Conservation (phyloP, 2,113 vertebrate species). For the Protobothrops flavoviridis region DNA sequence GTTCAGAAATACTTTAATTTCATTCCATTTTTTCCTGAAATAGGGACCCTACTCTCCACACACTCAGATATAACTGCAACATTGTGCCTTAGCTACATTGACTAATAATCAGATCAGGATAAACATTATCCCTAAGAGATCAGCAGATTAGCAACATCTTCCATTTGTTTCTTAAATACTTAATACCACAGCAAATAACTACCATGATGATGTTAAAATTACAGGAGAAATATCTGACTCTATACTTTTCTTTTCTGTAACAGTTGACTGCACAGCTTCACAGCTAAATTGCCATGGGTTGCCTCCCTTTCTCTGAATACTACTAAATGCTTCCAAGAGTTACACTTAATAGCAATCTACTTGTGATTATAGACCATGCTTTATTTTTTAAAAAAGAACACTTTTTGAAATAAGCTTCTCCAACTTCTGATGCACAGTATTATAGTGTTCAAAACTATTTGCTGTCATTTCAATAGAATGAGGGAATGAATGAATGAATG, state of each 20-base stretch:
- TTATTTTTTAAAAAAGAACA: constrained; percentile 1
- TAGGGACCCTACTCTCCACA: neutral
- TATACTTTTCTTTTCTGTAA: neutral
- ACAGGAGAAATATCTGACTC: neutral
- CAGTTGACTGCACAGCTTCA: neutral
- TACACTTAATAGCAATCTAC: constrained; percentile 14
- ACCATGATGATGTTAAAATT: neutral
- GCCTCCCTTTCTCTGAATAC: neutral
- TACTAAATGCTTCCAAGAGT: constrained; percentile 8
- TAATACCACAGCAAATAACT: neutral
- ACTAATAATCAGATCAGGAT: neutral
- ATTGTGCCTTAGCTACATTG: neutral
- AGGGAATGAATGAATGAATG: neutral
- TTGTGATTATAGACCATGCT: constrained; percentile 19
- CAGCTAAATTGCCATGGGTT: neutral
- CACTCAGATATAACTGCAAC: neutral
- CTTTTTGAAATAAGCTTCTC: neutral
- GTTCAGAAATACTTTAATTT: neutral
- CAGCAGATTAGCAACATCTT: neutral
- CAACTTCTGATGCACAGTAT: neutral
- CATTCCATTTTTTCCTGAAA: neutral
- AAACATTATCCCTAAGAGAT: neutral
- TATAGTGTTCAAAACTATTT: constrained; percentile 10
- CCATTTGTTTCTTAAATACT: neutral
- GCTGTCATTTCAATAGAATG: constrained; percentile 3